A percentile compares a stretch with the other conserved stretches of the same genome.
These are phyloP conservation scores for Allygus modestus DNA, from an alignment of 2,888 invertebrate species.

Conservation along the genomic window DNA sequence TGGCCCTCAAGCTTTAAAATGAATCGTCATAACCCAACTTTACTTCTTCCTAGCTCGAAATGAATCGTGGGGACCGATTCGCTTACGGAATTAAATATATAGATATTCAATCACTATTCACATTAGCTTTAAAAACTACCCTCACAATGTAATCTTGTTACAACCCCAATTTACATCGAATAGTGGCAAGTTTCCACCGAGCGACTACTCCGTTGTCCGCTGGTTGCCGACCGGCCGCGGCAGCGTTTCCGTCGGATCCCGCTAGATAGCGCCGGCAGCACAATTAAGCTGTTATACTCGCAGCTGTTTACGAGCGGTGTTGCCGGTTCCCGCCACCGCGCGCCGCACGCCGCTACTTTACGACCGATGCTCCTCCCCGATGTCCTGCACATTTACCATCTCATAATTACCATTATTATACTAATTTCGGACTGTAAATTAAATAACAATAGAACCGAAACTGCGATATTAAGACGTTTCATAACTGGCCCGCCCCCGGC, in stretches of 20 bases:
- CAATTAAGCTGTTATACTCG: slow-evolving; percentile 43
- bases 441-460: slow-evolving; percentile 49
- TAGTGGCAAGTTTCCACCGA: no score
- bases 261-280: background rate
- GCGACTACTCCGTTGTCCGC: no score
- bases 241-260: background rate
- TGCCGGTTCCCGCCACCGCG: slow-evolving; percentile 25
- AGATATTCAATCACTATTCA: no score
- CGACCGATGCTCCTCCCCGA: slow-evolving; percentile 49
- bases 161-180: no score
- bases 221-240: no score
- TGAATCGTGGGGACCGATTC: no score
- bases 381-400: slow-evolving; percentile 45
- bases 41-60: no score
- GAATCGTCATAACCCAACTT: no score
- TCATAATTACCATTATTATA: slow-evolving; percentile 50
- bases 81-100: no score
- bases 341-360: background rate
- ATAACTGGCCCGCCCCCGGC: background rate
- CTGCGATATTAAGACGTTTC: slow-evolving; percentile 46
- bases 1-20: no score
- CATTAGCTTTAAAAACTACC: no score
- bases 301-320: slow-evolving; percentile 33
- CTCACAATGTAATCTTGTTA: no score
- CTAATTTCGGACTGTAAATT: slow-evolving; percentile 56